Evolutionary conservation across 1,140 invertebrate genomes (phyloP).

Genomic region (Lordiphosa stackelbergi): DNA sequence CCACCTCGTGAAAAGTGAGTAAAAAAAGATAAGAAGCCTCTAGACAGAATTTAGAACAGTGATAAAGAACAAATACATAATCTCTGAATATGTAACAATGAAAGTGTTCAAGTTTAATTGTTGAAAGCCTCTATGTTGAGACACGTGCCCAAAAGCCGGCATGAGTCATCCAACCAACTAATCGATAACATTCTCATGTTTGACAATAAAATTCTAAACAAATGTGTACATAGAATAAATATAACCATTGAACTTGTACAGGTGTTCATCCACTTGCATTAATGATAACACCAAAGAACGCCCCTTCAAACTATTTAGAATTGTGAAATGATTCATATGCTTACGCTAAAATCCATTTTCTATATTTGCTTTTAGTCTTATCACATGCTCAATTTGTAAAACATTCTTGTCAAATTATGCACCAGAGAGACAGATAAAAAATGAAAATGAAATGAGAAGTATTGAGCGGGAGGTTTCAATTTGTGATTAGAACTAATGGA

Average conservation of each 20-base stretch:
- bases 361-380: neutral
- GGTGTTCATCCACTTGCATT: slow-evolving; percentile 3
- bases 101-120: too few relatives aligned
- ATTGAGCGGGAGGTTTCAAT: neutral
- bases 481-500: too few relatives aligned
- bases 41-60: neutral
- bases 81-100: too few relatives aligned
- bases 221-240: neutral
- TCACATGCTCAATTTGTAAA: neutral
- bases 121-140: too few relatives aligned
- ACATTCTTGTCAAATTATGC: slow-evolving; percentile 3
- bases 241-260: slow-evolving; percentile 9
- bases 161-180: too few relatives aligned
- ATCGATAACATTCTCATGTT: too few relatives aligned
- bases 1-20: slow-evolving; percentile 37
- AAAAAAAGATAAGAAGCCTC: neutral
- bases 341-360: too few relatives aligned
- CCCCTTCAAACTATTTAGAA: neutral
- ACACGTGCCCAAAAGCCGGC: too few relatives aligned
- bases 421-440: slow-evolving; percentile 1
- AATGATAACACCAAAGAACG: slow-evolving; percentile 18
- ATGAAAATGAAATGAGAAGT: neutral
- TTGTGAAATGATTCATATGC: slow-evolving; percentile 8
- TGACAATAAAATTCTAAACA: too few relatives aligned
- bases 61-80: neutral